These are phyloP conservation scores for Oithona nana DNA, from an alignment of 2,888 invertebrate species.

Conservation along the genomic window DNA sequence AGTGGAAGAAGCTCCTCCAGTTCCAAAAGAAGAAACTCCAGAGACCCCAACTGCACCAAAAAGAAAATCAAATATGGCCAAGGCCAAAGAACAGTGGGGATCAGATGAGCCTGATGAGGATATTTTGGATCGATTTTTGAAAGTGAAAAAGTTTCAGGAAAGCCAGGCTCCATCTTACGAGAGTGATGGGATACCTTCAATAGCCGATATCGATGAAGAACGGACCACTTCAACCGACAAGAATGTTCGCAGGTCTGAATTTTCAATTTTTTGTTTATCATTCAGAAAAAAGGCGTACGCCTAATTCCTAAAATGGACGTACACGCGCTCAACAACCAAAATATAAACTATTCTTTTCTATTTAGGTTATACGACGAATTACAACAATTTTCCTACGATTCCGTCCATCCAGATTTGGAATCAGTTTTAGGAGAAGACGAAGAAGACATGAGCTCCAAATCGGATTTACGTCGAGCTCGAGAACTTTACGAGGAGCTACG, in stretches of 20 bases:
- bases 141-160: conserved; percentile 7
- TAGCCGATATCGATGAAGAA: conserved; percentile 1
- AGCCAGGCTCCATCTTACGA: neutral
- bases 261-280: no score
- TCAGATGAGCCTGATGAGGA: conserved; percentile 7
- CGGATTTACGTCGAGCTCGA: neutral
- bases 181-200: conserved; percentile 15
- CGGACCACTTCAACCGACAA: no score
- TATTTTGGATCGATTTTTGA: conserved; percentile 9
- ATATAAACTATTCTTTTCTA: no score
- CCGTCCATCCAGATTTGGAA: neutral
- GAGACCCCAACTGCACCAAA: neutral
- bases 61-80: neutral
- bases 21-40: neutral
- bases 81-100: neutral
- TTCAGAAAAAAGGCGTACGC: no score
- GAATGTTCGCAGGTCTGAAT: no score
- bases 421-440: neutral
- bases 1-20: neutral
- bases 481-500: conserved; percentile 7
- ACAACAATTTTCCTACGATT: neutral
- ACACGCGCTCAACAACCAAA: no score
- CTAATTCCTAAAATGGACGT: no score
- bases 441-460: neutral
- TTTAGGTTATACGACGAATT: neutral